phyloP scores from a whole-genome alignment of 2,888 invertebrate species.

The Dicyrtoma fusca region DNA sequence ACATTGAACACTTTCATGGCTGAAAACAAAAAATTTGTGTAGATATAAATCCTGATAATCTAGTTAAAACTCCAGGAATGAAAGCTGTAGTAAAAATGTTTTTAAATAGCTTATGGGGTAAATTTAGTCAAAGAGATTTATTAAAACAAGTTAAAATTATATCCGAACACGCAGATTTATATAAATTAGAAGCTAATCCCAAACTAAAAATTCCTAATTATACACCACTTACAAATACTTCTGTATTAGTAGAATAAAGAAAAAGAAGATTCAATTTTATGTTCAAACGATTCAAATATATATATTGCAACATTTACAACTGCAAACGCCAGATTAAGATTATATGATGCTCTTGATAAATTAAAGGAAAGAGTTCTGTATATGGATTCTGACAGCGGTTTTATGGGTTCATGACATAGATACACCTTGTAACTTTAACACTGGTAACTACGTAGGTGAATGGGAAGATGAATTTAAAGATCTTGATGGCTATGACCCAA shows the following conservation, averaged over 20 bases:
- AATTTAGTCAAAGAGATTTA: not conserved
- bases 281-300: not conserved
- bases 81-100: too few relatives aligned
- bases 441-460: not conserved
- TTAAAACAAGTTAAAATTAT: slow-evolving; percentile 5
- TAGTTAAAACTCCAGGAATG: not conserved
- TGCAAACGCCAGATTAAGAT: slow-evolving; percentile 5
- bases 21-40: not conserved
- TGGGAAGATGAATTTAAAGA: not conserved
- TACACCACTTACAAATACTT: too few relatives aligned
- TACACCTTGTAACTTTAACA: not conserved
- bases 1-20: too few relatives aligned
- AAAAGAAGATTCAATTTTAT: not conserved
- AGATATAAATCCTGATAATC: not conserved
- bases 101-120: too few relatives aligned
- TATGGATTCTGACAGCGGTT: not conserved
- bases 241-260: not conserved
- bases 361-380: not conserved
- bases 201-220: too few relatives aligned
- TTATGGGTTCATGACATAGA: not conserved
- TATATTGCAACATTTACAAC: not conserved
- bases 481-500: not conserved
- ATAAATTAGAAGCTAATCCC: not conserved
- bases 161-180: not conserved
- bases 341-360: slow-evolving; percentile 8